Percentiles rank a stretch among this genome's conserved stretches.
phyloP scores from a whole-genome alignment of 2,888 invertebrate genomes.

The Psylliodes chrysocephalus region DNA sequence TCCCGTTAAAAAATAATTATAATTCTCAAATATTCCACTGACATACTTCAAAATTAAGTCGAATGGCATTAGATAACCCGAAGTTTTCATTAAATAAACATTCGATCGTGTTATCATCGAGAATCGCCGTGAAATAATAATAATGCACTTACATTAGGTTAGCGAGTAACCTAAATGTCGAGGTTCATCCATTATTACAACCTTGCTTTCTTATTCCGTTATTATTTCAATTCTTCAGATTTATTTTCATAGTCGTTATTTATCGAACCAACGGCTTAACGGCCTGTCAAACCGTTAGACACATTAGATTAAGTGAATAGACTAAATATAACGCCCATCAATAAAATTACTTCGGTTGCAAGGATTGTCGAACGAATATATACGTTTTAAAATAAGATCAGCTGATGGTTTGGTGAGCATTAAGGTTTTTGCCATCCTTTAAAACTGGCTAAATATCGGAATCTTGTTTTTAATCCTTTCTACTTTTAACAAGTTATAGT shows the following conservation, averaged over 20 bases:
- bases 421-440: no score
- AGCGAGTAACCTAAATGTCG: slow-evolving; percentile 32
- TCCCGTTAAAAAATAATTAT: no score
- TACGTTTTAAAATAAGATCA: no score
- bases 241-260: neutral
- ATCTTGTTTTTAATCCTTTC: no score
- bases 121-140: slow-evolving; percentile 18
- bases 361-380: no score
- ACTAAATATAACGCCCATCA: no score
- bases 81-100: slow-evolving; percentile 6
- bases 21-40: neutral
- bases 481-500: no score
- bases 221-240: neutral
- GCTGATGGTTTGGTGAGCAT: no score
- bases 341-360: no score
- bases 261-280: neutral
- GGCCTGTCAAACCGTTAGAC: no score
- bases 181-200: slow-evolving; percentile 21
- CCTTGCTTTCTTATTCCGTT: slow-evolving; percentile 28
- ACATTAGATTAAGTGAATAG: no score
- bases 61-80: neutral
- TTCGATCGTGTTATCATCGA: slow-evolving; percentile 26
- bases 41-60: neutral
- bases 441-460: no score
- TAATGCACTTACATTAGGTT: slow-evolving; percentile 17